Evolutionary conservation across 2,797 vertebrate genomes (phyloP).

Genomic region (Columba guinea): DNA sequence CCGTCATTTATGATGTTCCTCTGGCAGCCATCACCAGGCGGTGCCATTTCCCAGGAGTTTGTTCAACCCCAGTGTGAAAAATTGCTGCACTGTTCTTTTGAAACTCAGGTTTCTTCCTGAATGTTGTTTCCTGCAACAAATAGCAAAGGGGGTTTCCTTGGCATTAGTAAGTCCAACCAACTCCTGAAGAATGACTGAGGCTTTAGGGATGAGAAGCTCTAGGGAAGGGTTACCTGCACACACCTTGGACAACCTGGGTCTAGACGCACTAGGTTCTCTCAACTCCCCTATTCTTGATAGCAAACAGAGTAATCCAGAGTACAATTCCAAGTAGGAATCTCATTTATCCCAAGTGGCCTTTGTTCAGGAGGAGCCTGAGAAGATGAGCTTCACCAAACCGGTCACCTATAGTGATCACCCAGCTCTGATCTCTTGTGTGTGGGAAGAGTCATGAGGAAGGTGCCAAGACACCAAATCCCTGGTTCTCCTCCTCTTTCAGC

Average conservation of each 20-base stretch:
- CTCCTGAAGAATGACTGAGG: neutral
- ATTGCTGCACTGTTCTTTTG: neutral
- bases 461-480: neutral
- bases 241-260: neutral
- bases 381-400: neutral
- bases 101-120: neutral
- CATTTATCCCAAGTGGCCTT: neutral
- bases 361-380: neutral
- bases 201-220: neutral
- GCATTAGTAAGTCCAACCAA: neutral
- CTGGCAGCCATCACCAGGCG: rapidly evolving
- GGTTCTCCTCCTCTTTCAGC: neutral
- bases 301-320: neutral
- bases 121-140: neutral
- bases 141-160: rapidly evolving
- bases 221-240: neutral
- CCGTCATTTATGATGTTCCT: rapidly evolving
- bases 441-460: rapidly evolving
- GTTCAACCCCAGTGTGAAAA: neutral
- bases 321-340: neutral
- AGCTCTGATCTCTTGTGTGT: neutral
- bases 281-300: rapidly evolving
- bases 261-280: neutral
- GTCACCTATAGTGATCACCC: neutral
- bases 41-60: neutral